Evolutionary conservation across 2,113 vertebrate species (phyloP).

Genomic region (Pithys albifrons): DNA sequence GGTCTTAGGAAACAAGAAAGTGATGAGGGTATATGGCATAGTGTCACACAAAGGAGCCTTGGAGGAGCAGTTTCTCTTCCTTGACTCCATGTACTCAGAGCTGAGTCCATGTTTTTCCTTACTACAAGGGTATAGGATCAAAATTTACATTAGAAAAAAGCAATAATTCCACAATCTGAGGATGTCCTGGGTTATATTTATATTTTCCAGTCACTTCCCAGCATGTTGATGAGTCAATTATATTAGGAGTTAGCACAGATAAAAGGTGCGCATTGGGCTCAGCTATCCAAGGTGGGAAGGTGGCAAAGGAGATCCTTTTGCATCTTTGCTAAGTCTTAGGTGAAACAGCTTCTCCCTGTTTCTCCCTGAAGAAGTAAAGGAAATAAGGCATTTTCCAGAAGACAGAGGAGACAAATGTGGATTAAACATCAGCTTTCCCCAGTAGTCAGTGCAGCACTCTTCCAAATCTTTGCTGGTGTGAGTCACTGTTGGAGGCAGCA

Average conservation of each 20-base stretch:
- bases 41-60: background rate
- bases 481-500: rapidly evolving
- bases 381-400: background rate
- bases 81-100: background rate
- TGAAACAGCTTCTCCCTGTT: background rate
- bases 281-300: background rate
- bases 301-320: background rate
- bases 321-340: background rate
- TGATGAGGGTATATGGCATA: background rate
- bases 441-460: background rate
- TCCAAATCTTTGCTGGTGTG: background rate
- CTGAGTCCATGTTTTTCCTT: background rate
- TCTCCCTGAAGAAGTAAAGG: background rate
- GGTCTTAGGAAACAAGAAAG: background rate
- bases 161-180: background rate
- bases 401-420: background rate
- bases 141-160: background rate
- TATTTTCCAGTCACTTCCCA: background rate
- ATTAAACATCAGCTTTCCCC: background rate
- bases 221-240: rapidly evolving
- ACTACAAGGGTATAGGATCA: background rate
- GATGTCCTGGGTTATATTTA: background rate
- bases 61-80: background rate
- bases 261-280: background rate
- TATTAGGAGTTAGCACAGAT: background rate